Conservation (phyloP, 1,140 invertebrate genomes). For the Brachionus calyciflorus region DNA sequence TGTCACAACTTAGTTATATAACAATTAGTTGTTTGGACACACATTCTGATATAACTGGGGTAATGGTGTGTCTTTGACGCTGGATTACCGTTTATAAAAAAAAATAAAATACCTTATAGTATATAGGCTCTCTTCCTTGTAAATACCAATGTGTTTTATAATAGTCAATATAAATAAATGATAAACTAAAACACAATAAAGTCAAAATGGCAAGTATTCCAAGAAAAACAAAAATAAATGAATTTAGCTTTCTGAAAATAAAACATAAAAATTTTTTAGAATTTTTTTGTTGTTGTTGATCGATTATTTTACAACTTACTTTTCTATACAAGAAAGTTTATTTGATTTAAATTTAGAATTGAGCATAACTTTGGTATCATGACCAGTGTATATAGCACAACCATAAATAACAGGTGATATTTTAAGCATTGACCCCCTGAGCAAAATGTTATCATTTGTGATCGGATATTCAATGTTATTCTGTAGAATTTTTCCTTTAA, state of each 20-base stretch:
- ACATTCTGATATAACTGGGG: too few relatives aligned
- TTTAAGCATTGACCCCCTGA: constrained; percentile 74
- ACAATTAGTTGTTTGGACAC: too few relatives aligned
- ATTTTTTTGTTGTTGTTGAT: neutral
- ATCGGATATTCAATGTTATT: constrained; percentile 53
- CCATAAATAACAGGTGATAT: constrained; percentile 74
- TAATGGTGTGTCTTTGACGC: too few relatives aligned
- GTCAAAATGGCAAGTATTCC: constrained; percentile 86
- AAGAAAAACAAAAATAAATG: constrained; percentile 25
- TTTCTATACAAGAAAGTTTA: constrained; percentile 34
- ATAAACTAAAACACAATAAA: constrained; percentile 86
- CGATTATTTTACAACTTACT: neutral
- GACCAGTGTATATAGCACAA: constrained; percentile 77
- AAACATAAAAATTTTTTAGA: too few relatives aligned
- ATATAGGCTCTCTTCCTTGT: constrained; percentile 75
- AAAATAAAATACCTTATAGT: neutral
- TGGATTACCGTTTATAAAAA: neutral
- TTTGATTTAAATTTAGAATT: constrained; percentile 31
- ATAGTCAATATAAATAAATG: constrained; percentile 97
- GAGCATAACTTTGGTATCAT: constrained; percentile 71
- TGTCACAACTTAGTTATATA: too few relatives aligned
- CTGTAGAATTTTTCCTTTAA: constrained; percentile 67
- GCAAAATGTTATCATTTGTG: constrained; percentile 71
- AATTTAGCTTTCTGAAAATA: constrained; percentile 45
- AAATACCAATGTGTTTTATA: constrained; percentile 95